Evolutionary conservation across 64 coral and sea anemone genomes (phyloP).

Genomic region (Stichodactyla helianthus): DNA sequence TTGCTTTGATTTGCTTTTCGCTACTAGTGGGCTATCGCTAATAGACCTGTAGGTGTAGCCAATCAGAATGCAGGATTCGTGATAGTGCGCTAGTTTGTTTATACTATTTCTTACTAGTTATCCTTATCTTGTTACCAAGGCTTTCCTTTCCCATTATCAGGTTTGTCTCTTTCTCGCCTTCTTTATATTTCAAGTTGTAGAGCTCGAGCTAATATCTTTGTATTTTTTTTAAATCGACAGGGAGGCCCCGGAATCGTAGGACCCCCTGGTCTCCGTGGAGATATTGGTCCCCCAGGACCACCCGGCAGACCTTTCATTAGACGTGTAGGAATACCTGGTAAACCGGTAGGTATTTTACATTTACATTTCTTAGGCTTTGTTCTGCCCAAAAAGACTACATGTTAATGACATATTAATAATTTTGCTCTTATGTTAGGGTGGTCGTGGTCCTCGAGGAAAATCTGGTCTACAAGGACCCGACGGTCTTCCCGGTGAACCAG

Average conservation of each 20-base stretch:
- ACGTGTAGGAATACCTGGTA: conserved; percentile 43
- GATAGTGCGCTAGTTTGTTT: too few species aligned
- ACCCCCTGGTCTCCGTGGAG: conserved; percentile 15
- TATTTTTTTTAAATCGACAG: not conserved
- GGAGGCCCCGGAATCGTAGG: conserved; percentile 12
- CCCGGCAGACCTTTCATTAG: conserved; percentile 32
- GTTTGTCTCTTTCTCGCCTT: too few species aligned
- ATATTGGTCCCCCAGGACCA: conserved; percentile 31
- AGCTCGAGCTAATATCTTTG: too few species aligned
- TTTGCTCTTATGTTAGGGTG: conserved; percentile 26
- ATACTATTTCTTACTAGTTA: too few species aligned
- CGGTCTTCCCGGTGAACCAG: conserved; percentile 46
- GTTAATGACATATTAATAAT: not conserved
- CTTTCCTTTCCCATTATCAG: too few species aligned
- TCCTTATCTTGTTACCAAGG: too few species aligned
- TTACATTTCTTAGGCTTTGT: not conserved
- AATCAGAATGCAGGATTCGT: too few species aligned
- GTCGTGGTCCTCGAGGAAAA: conserved; percentile 20
- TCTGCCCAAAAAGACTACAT: not conserved
- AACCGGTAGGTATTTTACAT: conserved; percentile 22
- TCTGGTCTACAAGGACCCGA: conserved; percentile 33
- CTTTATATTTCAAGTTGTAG: too few species aligned
- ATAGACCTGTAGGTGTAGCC: too few species aligned
- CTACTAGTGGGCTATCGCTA: too few species aligned
- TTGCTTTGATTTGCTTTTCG: too few species aligned